Base-by-base conservation (phyloP, 2,113 vertebrate species). In the Tyto alba region DNA sequence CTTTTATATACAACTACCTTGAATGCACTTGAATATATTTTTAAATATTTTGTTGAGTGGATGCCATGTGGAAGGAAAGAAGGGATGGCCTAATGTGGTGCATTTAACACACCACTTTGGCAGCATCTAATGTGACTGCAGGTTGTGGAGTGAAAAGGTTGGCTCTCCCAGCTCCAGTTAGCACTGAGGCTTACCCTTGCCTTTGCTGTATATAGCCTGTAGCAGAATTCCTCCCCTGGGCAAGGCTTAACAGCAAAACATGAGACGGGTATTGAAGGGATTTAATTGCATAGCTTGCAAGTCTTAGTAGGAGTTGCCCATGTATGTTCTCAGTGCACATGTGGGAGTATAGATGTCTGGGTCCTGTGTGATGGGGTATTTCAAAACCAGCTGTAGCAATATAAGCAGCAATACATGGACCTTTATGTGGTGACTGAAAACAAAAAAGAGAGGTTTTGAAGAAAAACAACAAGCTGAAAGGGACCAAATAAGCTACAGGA, bases 241-340 rank as follows among this genome's bases (percentile, higher is more conserved):
- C 69, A 79, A 81, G 45, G 57, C 62, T 89, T 82, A 84, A 41
- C 22, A 76, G 77, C n/a, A 95, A 66, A 95, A 96, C 23, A 76
- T 76, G 67, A 93, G 90, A 90, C 60, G 36, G 59, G 21, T 86
- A 83, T 50, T 88, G 59, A 77, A 95, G 17, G 68, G 56, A 74
- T 59, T 93, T 86, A 94, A 96, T 22, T 87, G 71, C 90, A 88
- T 66, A 89, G 89, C 74, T 92, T 23, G 67, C 77, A 92, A 69
- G 77, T 72, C 56, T 75, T 62, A 62, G 66, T 45, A 76, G 73
- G 74, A 91, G 90, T 85, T 91, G 74, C n/a, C 71, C 23, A 3
- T 85, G 30, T 89, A 72, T 60, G 57, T 91, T 95, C 45, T 64
- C 29, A 75, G 17, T 43, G 48, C 25, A 67, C 30, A 55, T 27